Conservation (phyloP, 1,140 invertebrate genomes). For the Drosophila funebris region DNA sequence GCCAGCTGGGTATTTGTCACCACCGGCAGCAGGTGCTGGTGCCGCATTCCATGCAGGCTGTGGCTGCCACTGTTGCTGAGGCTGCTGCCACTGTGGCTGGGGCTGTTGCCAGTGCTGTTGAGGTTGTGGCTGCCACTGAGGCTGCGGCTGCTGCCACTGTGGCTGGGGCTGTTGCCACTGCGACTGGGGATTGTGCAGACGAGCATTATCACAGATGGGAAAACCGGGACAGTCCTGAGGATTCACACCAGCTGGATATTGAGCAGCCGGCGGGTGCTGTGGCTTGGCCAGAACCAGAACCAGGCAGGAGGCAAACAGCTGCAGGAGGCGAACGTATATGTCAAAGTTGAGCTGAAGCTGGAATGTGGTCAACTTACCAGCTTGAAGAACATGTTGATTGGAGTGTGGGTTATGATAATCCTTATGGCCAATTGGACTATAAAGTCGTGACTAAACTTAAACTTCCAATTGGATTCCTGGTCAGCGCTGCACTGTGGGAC, state of each 20-base stretch:
- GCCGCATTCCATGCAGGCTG: conserved; percentile 72
- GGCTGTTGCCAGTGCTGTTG: conserved; percentile 56
- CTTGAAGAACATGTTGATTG: conserved; percentile 75
- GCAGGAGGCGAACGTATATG: background rate
- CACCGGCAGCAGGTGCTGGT: conserved; percentile 60
- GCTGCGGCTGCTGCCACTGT: conserved; percentile 71
- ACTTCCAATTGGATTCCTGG: conserved; percentile 82
- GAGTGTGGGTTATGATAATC: conserved; percentile 45
- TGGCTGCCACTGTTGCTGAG: conserved; percentile 61
- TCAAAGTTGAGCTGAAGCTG: background rate
- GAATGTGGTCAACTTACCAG: conserved; percentile 62
- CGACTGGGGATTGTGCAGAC: conserved; percentile 75
- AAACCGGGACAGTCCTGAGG: conserved; percentile 83
- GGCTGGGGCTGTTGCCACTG: conserved; percentile 68
- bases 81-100: conserved; percentile 52
- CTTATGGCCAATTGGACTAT: conserved; percentile 81
- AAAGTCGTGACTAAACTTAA: conserved; percentile 67
- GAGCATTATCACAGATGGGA: conserved; percentile 83
- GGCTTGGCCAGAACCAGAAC: conserved; percentile 73
- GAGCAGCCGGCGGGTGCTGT: conserved; percentile 76
- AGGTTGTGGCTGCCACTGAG: conserved; percentile 59
- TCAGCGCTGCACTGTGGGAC: conserved; percentile 73
- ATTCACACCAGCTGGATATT: conserved; percentile 83
- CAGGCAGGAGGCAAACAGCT: conserved; percentile 69
- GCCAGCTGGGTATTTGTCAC: conserved; percentile 83